Evolutionary conservation across 2,888 invertebrate species (phyloP).

Genomic region (Deroplatys truncata): DNA sequence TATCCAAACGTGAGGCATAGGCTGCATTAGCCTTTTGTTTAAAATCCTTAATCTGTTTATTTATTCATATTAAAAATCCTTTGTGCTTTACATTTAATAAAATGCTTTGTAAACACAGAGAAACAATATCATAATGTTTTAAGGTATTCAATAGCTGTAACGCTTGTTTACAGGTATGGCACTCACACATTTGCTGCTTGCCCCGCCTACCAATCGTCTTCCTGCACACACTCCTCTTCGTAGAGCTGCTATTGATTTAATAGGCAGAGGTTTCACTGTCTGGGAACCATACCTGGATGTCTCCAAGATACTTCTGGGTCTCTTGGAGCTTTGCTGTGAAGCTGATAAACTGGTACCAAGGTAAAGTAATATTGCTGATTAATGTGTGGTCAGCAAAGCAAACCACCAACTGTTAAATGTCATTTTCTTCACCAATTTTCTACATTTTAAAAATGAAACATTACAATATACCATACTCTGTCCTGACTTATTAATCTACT

Average conservation of each 20-base stretch:
- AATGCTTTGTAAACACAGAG: too few relatives aligned
- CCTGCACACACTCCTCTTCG: constrained; percentile 91
- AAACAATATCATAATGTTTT: too few relatives aligned
- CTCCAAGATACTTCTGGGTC: constrained; percentile 77
- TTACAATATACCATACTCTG: too few relatives aligned
- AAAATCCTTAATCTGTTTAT: too few relatives aligned
- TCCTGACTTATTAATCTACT: too few relatives aligned
- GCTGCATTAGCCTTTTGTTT: too few relatives aligned
- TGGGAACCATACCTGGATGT: constrained; percentile 98
- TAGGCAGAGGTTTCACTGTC: constrained; percentile 95
- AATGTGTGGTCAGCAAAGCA: too few relatives aligned
- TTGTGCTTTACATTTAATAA: too few relatives aligned
- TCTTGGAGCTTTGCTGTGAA: constrained; percentile 90
- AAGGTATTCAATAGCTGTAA: background rate
- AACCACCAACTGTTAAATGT: background rate
- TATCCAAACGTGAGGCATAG: too few relatives aligned
- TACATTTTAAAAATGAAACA: too few relatives aligned
- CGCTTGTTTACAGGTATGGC: constrained; percentile 62
- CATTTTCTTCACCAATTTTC: background rate
- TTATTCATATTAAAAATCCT: too few relatives aligned
- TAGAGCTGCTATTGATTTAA: constrained; percentile 93
- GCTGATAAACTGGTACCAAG: constrained; percentile 86
- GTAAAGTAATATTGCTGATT: constrained; percentile 34
- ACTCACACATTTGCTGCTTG: constrained; percentile 83
- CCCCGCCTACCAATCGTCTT: constrained; percentile 77